These are phyloP conservation scores for Camelus dromedarius DNA, from an alignment of 2,113 vertebrate genomes.

Conservation along the genomic window DNA sequence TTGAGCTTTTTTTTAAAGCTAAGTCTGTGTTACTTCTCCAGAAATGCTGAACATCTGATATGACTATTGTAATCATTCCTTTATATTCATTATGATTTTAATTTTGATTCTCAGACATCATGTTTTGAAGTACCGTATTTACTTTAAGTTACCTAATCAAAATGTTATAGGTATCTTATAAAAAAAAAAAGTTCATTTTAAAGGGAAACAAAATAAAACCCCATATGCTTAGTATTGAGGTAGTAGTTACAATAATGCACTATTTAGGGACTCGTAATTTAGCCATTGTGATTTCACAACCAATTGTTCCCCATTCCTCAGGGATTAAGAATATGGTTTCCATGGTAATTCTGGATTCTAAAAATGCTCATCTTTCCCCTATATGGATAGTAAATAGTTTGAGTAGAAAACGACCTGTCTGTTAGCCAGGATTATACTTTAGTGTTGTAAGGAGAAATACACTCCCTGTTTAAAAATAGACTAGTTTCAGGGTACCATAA, in stretches of 20 bases:
- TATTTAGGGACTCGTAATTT: constrained; percentile 81
- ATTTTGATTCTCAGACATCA: constrained; percentile 69
- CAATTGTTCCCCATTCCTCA: constrained; percentile 77
- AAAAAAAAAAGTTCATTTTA: constrained; percentile 64
- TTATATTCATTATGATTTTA: constrained; percentile 76
- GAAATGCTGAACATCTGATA: constrained; percentile 67
- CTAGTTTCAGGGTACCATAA: constrained; percentile 77
- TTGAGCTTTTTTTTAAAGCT: neutral
- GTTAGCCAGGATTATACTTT: constrained; percentile 74
- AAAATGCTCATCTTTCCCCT: constrained; percentile 82
- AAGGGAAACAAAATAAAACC: constrained; percentile 72
- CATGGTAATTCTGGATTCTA: constrained; percentile 85
- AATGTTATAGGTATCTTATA: constrained; percentile 71
- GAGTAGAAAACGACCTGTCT: constrained; percentile 84
- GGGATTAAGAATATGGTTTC: constrained; percentile 84
- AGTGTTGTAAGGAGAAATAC: constrained; percentile 76
- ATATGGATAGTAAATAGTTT: constrained; percentile 81
- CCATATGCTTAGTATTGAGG: constrained; percentile 72
- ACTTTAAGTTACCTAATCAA: constrained; percentile 70
- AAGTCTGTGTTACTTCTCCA: constrained; percentile 54
- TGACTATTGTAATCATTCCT: constrained; percentile 66
- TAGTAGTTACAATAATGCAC: constrained; percentile 75
- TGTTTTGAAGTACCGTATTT: constrained; percentile 74
- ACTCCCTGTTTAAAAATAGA: constrained; percentile 82
- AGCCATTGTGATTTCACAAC: constrained; percentile 80